These are phyloP conservation scores for Watsonalla cultraria DNA, from an alignment of 2,888 invertebrate genomes.

Conservation along the genomic window DNA sequence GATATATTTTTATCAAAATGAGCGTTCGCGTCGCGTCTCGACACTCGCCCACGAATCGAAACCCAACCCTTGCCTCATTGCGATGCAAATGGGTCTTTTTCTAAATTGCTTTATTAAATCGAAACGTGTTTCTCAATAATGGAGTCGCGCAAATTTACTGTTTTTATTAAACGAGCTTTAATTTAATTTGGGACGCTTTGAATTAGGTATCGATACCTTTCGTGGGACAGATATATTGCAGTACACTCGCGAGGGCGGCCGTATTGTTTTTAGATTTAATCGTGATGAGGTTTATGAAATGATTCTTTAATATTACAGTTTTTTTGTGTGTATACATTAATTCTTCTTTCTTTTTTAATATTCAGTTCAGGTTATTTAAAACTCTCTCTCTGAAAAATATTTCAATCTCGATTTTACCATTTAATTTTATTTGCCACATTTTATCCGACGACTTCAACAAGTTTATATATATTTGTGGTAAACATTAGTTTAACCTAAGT, in stretches of 20 bases:
- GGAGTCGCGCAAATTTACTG: constrained; percentile 38
- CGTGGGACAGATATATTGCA: background rate
- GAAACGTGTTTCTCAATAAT: constrained; percentile 70
- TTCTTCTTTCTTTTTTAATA: too few relatives aligned
- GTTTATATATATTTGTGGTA: too few relatives aligned
- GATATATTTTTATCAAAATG: too few relatives aligned
- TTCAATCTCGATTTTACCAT: too few relatives aligned
- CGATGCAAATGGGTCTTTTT: constrained; percentile 67
- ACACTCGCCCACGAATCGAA: background rate
- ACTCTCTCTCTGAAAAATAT: too few relatives aligned
- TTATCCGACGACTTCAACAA: too few relatives aligned
- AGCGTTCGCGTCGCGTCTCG: constrained; percentile 3
- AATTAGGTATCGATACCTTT: constrained; percentile 22
- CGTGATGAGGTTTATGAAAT: background rate
- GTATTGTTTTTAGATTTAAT: background rate
- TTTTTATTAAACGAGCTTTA: constrained; percentile 48
- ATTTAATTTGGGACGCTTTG: constrained; percentile 35
- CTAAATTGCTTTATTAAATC: constrained; percentile 74
- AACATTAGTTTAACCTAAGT: too few relatives aligned
- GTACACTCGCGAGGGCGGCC: background rate
- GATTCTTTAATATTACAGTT: too few relatives aligned
- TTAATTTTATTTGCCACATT: too few relatives aligned
- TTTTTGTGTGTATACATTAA: too few relatives aligned
- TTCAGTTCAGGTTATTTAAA: too few relatives aligned
- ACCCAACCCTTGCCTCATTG: constrained; percentile 57